Evolutionary conservation across 2,113 vertebrate species (phyloP).

Genomic region (Chascanopsetta lugubris): DNA sequence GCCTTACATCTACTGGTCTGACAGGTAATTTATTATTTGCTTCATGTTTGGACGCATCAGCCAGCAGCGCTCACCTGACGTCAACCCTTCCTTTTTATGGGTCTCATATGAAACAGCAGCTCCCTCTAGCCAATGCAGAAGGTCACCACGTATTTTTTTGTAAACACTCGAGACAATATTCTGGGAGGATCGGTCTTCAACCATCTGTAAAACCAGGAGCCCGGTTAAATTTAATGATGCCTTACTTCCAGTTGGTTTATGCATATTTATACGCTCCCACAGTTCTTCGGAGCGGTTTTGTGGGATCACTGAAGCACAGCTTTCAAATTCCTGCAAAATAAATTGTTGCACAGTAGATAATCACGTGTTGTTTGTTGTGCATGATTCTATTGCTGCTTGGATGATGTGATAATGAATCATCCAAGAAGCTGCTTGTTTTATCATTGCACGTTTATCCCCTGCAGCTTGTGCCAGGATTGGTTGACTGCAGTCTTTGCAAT

Average conservation of each 20-base stretch:
- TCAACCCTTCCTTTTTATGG: conserved; percentile 76
- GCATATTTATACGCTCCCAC: conserved; percentile 1
- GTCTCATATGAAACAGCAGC: conserved; percentile 59
- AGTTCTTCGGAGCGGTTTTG: background rate
- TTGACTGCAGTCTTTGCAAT: background rate
- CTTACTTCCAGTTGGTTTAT: background rate
- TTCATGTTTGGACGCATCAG: conserved; percentile 67
- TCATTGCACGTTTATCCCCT: conserved; percentile 4
- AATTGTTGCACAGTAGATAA: background rate
- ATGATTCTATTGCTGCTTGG: background rate
- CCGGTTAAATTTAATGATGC: conserved; percentile 23
- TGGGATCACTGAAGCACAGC: background rate
- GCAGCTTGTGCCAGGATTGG: conserved; percentile 6
- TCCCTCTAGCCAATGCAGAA: conserved; percentile 52
- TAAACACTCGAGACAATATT: conserved; percentile 58
- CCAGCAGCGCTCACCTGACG: conserved; percentile 82
- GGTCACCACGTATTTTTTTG: conserved; percentile 66
- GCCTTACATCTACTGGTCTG: conserved; percentile 99
- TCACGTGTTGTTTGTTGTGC: background rate
- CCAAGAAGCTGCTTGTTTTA: background rate
- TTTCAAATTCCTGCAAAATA: background rate
- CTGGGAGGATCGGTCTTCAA: conserved; percentile 52
- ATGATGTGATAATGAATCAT: background rate
- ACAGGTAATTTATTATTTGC: conserved; percentile 99
- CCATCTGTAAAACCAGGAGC: conserved; percentile 55